Base-by-base conservation (phyloP, 2,113 vertebrate genomes). In the Eulemur rufifrons region DNA sequence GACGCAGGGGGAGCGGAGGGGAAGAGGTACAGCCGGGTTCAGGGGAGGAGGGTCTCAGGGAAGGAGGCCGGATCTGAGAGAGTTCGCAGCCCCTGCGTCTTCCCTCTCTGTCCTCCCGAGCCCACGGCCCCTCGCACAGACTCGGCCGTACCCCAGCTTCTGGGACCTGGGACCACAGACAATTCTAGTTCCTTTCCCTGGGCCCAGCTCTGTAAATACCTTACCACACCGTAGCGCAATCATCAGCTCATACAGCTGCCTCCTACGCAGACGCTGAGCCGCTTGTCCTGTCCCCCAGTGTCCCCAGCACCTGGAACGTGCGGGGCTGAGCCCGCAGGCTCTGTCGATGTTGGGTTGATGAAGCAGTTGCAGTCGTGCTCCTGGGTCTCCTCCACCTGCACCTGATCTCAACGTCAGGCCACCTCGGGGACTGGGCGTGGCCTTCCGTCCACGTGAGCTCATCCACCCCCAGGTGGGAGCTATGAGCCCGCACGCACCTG, bases 1-100 rank as follows among this genome's bases (percentile, higher is more conserved):
- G 32, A 39, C 18, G 8, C 21, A 0, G 45, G 2, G 10, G 10
- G 6, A 3, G 21, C 4, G 32, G 18, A 6, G 21, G 15, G 37
- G 13, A 13, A 76, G 61, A 61, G 5, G 11, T 7, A 2, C 47
- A 8, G 2, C 13, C 6, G 17, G 52, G 21, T 7, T 50, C 66
- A 32, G 68, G 32, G 34, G 23, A n/a, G 9, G n/a, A 78, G 52
- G 4, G 2, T 69, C 45, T 86, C 3, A 5, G 50, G 74, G 54
- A 56, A 86, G 37, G 66, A 66, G 0, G 37, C 61, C 21, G 7
- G 29, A 18, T 27, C 42, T 10, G 32, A 27, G 47, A 29, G 8
- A 13, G 6, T 18, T 64, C 42, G 39, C 69, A 32, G 20, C 5
- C 66, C 63, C 61, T 52, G 27, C 8, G 1, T 23, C 8, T 8